Evolutionary conservation across 1,140 invertebrate species (phyloP).

Genomic region (Diorhabda elongata): DNA sequence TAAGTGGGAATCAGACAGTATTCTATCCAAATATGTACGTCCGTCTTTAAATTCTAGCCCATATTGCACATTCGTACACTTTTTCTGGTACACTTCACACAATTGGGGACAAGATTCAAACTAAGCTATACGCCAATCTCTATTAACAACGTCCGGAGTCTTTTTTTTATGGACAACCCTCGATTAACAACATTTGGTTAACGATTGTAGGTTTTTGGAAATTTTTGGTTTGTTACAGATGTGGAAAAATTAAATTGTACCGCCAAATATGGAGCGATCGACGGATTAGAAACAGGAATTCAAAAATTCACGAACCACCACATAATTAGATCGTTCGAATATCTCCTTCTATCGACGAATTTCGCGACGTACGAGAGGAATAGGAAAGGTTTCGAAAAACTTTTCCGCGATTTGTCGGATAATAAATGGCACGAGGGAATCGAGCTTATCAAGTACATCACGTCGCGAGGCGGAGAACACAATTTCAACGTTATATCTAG

Average conservation of each 20-base stretch:
- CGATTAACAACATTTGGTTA: too few species aligned
- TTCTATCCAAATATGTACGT: too few species aligned
- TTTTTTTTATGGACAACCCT: too few species aligned
- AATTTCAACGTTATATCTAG: slow-evolving; percentile 44
- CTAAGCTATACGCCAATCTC: too few species aligned
- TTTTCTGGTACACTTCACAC: too few species aligned
- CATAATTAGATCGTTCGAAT: slow-evolving; percentile 67
- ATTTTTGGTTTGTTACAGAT: slow-evolving; percentile 11
- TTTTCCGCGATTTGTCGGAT: slow-evolving; percentile 71
- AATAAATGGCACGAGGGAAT: slow-evolving; percentile 69
- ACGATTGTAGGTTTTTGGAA: too few species aligned
- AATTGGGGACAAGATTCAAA: too few species aligned
- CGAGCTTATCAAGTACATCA: slow-evolving; percentile 69
- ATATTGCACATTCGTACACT: too few species aligned
- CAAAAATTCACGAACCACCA: slow-evolving; percentile 61
- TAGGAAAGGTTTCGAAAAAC: slow-evolving; percentile 68
- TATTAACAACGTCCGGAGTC: too few species aligned
- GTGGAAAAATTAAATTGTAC: slow-evolving; percentile 53
- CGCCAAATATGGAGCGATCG: slow-evolving; percentile 62
- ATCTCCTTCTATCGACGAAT: slow-evolving; percentile 67
- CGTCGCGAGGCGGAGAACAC: slow-evolving; percentile 63
- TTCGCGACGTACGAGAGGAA: slow-evolving; percentile 74
- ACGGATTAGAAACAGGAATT: slow-evolving; percentile 48
- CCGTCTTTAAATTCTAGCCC: too few species aligned
- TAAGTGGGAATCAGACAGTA: too few species aligned